Percentiles rank a stretch among this genome's conserved stretches.
Conservation (phyloP, 2,888 invertebrate genomes). For the Acanthosepion lycidas region DNA sequence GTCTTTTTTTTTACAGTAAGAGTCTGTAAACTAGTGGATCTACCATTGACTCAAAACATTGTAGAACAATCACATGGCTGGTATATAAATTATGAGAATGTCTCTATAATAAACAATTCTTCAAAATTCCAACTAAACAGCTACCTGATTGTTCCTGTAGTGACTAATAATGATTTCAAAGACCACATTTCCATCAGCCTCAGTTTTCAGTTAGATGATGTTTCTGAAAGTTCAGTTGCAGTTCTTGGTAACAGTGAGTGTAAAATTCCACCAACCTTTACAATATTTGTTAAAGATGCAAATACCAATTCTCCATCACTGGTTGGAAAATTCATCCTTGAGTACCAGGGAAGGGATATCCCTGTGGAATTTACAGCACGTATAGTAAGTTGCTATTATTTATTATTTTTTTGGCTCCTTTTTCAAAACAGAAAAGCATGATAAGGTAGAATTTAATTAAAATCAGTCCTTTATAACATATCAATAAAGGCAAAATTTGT, state of each 20-base stretch:
- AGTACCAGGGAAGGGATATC: background rate
- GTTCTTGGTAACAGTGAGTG: background rate
- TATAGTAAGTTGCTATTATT: background rate
- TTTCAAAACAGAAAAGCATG: background rate
- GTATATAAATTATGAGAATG: background rate
- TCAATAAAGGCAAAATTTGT: too few species aligned
- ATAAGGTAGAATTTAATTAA: too few species aligned
- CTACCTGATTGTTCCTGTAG: background rate
- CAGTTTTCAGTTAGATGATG: background rate
- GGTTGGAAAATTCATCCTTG: background rate
- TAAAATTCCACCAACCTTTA: background rate
- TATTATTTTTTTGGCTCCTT: background rate
- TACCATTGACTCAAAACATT: background rate
- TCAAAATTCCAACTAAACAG: background rate
- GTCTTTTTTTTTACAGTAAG: background rate
- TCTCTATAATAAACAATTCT: background rate
- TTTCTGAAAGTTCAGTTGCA: background rate
- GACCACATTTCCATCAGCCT: background rate
- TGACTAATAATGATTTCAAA: background rate
- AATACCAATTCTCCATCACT: background rate
- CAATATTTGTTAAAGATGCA: background rate
- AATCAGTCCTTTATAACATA: too few species aligned
- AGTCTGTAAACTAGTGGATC: background rate
- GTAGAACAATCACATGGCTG: background rate
- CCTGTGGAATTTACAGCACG: background rate